A percentile compares a stretch with the other conserved stretches of the same genome.
Evolutionary conservation across 2,113 vertebrate genomes (phyloP).

Genomic region (Silurus glanis): DNA sequence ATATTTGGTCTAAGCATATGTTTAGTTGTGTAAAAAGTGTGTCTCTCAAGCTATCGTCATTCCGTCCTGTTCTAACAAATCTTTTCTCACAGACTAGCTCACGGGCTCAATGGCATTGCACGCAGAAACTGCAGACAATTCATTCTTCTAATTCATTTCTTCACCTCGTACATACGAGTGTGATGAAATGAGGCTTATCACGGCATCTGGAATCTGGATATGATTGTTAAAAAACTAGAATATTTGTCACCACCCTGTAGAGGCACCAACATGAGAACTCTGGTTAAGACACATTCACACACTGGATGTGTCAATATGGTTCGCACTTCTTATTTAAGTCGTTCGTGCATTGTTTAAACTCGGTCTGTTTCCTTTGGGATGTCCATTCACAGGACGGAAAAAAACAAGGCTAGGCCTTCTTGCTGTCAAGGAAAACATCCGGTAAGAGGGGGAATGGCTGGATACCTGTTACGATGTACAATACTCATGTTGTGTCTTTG

Average conservation of each 20-base stretch:
- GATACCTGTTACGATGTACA: neutral
- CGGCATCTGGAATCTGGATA: neutral
- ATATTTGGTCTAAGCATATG: neutral
- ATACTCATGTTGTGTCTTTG: neutral
- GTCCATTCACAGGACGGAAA: conserved; percentile 44
- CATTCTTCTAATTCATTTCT: conserved; percentile 2
- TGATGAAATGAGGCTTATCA: conserved; percentile 1
- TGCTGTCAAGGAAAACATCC: conserved; percentile 10
- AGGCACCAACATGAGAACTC: conserved; percentile 17
- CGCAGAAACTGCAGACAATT: neutral
- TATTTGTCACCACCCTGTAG: conserved; percentile 13
- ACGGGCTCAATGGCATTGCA: neutral
- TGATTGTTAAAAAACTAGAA: conserved; percentile 4
- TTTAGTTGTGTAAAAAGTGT: neutral
- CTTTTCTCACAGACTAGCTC: neutral
- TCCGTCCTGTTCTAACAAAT: neutral
- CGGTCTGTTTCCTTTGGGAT: conserved; percentile 15
- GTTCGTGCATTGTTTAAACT: conserved; percentile 15
- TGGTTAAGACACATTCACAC: conserved; percentile 12
- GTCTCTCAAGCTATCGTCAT: neutral
- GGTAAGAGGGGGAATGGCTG: neutral
- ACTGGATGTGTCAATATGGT: neutral
- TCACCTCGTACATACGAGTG: neutral
- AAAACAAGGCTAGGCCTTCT: conserved; percentile 21
- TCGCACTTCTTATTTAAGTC: conserved; percentile 17